These are phyloP conservation scores for Psylliodes chrysocephalus DNA, from an alignment of 2,888 invertebrate species.

Conservation along the genomic window DNA sequence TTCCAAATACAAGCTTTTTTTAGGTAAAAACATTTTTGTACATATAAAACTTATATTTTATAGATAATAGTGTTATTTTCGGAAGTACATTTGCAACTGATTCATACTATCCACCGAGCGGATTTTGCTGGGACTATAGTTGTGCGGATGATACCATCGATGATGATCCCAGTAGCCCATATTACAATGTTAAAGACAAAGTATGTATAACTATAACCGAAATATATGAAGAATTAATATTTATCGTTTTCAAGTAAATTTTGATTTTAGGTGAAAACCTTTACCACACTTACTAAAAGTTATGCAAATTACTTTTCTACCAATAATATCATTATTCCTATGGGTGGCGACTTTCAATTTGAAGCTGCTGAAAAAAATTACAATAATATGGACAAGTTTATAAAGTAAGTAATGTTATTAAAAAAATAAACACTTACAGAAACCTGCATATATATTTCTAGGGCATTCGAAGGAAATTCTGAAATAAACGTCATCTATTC, in stretches of 20 bases:
- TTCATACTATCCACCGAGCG: constrained; percentile 67
- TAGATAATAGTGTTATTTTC: constrained; percentile 55
- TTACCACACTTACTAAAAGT: too few species aligned
- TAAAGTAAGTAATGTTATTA: constrained; percentile 52
- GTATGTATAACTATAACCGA: too few species aligned
- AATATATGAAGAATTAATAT: too few species aligned
- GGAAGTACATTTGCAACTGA: constrained; percentile 42
- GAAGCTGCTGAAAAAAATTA: constrained; percentile 70
- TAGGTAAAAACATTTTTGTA: too few species aligned
- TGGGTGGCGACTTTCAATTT: constrained; percentile 76
- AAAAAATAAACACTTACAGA: too few species aligned
- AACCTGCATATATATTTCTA: too few species aligned
- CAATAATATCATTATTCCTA: constrained; percentile 71
- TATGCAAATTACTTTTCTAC: constrained; percentile 60
- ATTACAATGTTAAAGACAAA: constrained; percentile 73
- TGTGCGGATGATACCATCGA: constrained; percentile 74
- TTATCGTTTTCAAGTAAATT: too few species aligned
- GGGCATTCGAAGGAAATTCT: too few species aligned
- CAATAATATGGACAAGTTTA: constrained; percentile 69
- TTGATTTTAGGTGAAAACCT: too few species aligned
- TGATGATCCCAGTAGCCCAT: constrained; percentile 71
- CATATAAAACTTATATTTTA: too few species aligned
- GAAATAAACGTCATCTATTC: constrained; percentile 81
- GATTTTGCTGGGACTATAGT: constrained; percentile 68
- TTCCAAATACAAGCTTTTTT: too few species aligned